Conservation (phyloP, 1,140 invertebrate genomes). For the Zaprionus nigranus region DNA sequence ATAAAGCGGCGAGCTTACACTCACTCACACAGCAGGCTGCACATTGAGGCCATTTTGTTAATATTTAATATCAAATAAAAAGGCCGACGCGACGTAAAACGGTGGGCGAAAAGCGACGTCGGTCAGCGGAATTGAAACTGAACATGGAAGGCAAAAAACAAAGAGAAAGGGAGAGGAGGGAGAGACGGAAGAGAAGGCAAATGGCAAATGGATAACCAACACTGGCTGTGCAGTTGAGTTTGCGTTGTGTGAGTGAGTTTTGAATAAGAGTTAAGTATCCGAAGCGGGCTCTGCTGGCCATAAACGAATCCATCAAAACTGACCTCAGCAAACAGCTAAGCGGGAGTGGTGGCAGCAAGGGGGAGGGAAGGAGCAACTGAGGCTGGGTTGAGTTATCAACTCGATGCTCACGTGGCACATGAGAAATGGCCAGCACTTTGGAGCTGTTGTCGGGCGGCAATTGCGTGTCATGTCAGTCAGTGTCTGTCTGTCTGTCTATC, state of each 20-base stretch:
- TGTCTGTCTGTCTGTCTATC: not conserved
- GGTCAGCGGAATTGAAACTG: constrained; percentile 57
- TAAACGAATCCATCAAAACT: constrained; percentile 69
- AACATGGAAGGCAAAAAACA: constrained; percentile 44
- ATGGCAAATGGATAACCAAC: constrained; percentile 29
- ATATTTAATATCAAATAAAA: constrained; percentile 83
- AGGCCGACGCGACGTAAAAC: constrained; percentile 54
- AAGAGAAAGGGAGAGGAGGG: constrained; percentile 16
- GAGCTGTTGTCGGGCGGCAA: constrained; percentile 7
- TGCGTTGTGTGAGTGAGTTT: constrained; percentile 38
- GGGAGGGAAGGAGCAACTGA: not conserved
- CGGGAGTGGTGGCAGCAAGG: too few relatives aligned
- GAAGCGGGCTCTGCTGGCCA: constrained; percentile 21
- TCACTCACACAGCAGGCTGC: constrained; percentile 52
- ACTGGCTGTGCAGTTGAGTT: constrained; percentile 12
- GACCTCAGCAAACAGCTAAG: constrained; percentile 53
- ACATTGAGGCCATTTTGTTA: constrained; percentile 83
- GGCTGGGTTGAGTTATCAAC: constrained; percentile 9
- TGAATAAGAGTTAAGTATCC: constrained; percentile 36
- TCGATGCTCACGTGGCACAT: constrained; percentile 48
- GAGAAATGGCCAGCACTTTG: constrained; percentile 63
- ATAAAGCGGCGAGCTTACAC: constrained; percentile 76
- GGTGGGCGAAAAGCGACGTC: constrained; percentile 31
- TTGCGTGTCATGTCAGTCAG: not conserved
- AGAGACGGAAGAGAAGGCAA: not conserved